A percentile compares a stretch with the other conserved stretches of the same genome.
These are phyloP conservation scores for Mallotus villosus DNA, from an alignment of 2,797 vertebrate genomes.

Conservation along the genomic window DNA sequence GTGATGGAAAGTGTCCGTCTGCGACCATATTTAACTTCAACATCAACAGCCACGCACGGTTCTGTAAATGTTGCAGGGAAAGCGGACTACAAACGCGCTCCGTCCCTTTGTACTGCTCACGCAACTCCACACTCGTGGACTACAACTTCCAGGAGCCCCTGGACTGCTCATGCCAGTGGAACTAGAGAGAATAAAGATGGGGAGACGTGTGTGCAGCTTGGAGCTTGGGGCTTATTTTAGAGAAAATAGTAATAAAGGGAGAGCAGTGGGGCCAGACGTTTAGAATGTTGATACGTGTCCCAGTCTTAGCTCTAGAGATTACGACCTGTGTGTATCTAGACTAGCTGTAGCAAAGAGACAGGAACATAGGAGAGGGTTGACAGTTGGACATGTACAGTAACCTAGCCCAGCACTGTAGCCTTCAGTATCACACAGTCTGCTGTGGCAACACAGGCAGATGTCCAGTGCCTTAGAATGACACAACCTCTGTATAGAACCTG, in stretches of 20 bases:
- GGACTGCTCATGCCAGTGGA: constrained; percentile 98
- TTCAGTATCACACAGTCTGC: constrained; percentile 29
- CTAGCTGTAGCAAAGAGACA: background rate
- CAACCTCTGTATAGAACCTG: background rate
- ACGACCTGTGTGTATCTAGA: background rate
- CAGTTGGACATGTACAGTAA: constrained; percentile 35
- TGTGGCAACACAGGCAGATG: constrained; percentile 40
- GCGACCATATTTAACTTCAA: constrained; percentile 99
- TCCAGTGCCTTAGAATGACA: constrained; percentile 39
- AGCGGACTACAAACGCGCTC: constrained; percentile 85
- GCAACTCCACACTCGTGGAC: constrained; percentile 88
- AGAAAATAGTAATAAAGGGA: background rate
- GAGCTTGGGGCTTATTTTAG: background rate
- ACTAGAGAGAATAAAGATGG: constrained; percentile 65
- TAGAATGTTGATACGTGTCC: background rate
- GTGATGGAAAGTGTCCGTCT: constrained; percentile 96
- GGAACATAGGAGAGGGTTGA: background rate
- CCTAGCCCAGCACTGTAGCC: constrained; percentile 40
- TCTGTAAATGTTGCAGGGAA: constrained; percentile 97
- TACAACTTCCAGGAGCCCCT: constrained; percentile 91
- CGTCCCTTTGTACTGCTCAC: constrained; percentile 88
- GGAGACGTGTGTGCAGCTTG: background rate
- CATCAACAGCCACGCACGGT: constrained; percentile 93
- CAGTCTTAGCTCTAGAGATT: background rate
- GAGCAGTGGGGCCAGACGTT: background rate